phyloP scores from a whole-genome alignment of 2,113 vertebrate genomes.

The Microcebus tavaratra region DNA sequence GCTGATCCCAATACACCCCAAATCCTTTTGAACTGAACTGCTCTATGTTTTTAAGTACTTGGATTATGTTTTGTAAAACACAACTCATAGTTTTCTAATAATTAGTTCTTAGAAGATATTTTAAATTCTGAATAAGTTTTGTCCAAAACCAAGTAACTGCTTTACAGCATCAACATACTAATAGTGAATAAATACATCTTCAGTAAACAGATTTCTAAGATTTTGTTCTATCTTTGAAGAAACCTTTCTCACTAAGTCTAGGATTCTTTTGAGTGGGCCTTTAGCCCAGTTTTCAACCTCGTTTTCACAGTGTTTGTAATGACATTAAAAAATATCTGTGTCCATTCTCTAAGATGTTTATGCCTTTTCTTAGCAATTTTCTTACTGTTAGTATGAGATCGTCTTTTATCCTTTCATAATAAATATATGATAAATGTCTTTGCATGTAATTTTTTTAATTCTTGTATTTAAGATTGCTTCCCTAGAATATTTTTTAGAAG shows the following conservation, averaged over 20 bases:
- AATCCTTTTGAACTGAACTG: neutral
- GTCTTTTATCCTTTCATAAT: neutral
- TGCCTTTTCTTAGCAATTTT: neutral
- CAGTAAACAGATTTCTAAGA: neutral
- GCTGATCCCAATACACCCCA: neutral
- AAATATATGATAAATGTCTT: neutral
- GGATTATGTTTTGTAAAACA: slow-evolving; percentile 41
- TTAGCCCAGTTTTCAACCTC: neutral
- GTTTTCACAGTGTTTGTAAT: neutral
- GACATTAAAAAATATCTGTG: neutral
- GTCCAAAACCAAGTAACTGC: neutral
- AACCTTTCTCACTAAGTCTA: neutral
- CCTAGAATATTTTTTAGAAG: neutral
- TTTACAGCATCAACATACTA: neutral
- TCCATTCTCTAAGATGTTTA: neutral
- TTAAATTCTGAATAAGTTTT: neutral
- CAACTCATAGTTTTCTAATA: neutral
- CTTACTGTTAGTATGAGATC: neutral
- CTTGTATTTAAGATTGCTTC: neutral
- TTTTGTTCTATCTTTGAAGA: neutral
- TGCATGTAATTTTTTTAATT: neutral
- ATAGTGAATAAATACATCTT: neutral
- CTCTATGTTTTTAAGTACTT: slow-evolving; percentile 31
- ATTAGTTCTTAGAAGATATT: slow-evolving; percentile 21
- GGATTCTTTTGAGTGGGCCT: neutral